Evolutionary conservation across 2,113 vertebrate genomes (phyloP), one percentile per base, ranked within the genome.

Genomic region (Psilopsiagon aymara): DNA sequence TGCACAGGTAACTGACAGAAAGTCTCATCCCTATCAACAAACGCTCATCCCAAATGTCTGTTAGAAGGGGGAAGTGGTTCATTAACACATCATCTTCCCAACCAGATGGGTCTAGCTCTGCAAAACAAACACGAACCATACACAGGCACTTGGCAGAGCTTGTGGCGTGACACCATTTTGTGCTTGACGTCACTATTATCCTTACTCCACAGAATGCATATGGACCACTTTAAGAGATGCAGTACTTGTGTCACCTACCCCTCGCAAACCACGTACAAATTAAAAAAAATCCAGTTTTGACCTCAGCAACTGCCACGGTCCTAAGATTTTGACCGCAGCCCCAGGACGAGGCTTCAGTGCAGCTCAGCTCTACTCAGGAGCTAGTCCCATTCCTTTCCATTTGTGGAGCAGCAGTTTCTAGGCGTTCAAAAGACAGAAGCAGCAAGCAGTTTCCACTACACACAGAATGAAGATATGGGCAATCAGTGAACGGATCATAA

Each of bases 271-370:
- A 2, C 7, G 4, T 6, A 14, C 74, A 27, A 8, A 29, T 9
- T 9, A 74, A 49, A 47, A 18, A 9, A 47, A 24, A 2, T 6
- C 13, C 7, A 27, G 20, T 9, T 35, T 88, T 69, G 44, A 52
- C 52, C 57, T 69, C 82, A 55, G 52, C 39, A 39, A 20, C 17
- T 39, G 27, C 23, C 39, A 28, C 39, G 20, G 5, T 15, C 14
- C 63, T 41, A 18, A 4, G 20, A 18, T 25, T 31, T 55, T 2
- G 3, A 2, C 1, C 4, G 0, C 0, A 35, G 13, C 2, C 2
- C 10, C 0, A 1, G 17, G 15, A 23, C 12, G 28, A 53, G 7
- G 20, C 7, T 7, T 33, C 1, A 3, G 12, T 1, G 1, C 2
- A 5, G 2, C 47, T 59, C 7, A 8, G 55, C 4, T 59, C 51